Percentiles rank a stretch among this genome's conserved stretches.
phyloP scores from a whole-genome alignment of 2,888 invertebrate species.

The Anticlea derivata region DNA sequence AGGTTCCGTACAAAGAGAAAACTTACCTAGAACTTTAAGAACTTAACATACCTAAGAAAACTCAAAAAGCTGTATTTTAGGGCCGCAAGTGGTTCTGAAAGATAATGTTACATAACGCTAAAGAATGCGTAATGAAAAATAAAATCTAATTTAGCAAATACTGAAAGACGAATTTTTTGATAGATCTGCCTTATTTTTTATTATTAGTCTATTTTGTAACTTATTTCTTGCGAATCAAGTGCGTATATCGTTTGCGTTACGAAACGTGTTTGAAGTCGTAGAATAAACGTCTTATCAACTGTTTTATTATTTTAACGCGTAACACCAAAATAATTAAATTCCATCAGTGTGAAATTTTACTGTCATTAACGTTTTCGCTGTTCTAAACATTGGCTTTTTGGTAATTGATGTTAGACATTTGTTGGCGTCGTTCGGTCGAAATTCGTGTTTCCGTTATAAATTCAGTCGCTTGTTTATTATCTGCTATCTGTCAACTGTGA shows the following conservation, averaged over 20 bases:
- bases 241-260: background rate
- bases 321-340: conserved; percentile 22
- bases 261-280: too few relatives aligned
- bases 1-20: conserved; percentile 3
- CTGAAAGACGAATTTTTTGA: too few relatives aligned
- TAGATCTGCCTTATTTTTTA: too few relatives aligned
- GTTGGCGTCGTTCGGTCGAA: conserved; percentile 56
- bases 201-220: background rate
- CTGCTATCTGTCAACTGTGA: conserved; percentile 52
- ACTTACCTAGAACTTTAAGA: background rate
- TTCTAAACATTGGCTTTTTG: conserved; percentile 50
- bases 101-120: too few relatives aligned
- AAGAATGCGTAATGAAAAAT: too few relatives aligned
- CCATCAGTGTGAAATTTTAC: conserved; percentile 39
- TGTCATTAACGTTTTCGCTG: conserved; percentile 39
- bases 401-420: conserved; percentile 58
- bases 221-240: too few relatives aligned
- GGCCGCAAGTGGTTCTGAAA: too few relatives aligned
- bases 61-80: too few relatives aligned
- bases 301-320: conserved; percentile 10
- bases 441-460: conserved; percentile 48
- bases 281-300: background rate
- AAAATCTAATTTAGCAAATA: too few relatives aligned
- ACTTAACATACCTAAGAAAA: too few relatives aligned
- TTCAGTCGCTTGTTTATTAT: conserved; percentile 56